phyloP scores from a whole-genome alignment of 2,888 invertebrate species.

The Flexamia atlantica region DNA sequence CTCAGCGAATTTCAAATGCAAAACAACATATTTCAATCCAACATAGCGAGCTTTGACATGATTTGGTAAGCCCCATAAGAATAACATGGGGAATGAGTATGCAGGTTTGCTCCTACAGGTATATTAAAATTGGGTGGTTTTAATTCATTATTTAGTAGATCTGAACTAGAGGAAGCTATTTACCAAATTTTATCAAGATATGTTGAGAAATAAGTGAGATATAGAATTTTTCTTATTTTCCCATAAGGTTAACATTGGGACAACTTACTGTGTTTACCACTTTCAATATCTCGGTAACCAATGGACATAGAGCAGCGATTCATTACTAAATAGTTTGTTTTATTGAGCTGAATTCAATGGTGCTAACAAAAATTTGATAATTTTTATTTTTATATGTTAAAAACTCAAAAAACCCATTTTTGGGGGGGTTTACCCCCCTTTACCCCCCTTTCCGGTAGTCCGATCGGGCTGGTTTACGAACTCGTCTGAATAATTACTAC shows the following conservation, averaged over 20 bases:
- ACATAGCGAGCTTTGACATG: too few species aligned
- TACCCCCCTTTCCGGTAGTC: neutral
- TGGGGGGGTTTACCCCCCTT: neutral
- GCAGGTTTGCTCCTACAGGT: neutral
- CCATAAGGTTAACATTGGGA: neutral
- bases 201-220: neutral
- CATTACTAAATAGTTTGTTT: neutral
- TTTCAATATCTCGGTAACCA: neutral
- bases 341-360: neutral
- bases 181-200: neutral
- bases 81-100: neutral
- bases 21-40: too few species aligned
- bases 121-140: neutral
- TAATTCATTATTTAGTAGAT: neutral
- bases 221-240: neutral
- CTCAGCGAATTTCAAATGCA: too few species aligned
- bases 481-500: neutral
- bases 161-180: neutral
- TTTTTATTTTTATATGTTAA: neutral
- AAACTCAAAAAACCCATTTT: neutral
- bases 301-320: neutral
- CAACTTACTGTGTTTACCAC: neutral
- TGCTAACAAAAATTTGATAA: neutral
- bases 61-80: neutral
- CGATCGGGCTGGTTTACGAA: neutral